Conservation (phyloP, 2,888 invertebrate species). For the Heliconius ethilla region DNA sequence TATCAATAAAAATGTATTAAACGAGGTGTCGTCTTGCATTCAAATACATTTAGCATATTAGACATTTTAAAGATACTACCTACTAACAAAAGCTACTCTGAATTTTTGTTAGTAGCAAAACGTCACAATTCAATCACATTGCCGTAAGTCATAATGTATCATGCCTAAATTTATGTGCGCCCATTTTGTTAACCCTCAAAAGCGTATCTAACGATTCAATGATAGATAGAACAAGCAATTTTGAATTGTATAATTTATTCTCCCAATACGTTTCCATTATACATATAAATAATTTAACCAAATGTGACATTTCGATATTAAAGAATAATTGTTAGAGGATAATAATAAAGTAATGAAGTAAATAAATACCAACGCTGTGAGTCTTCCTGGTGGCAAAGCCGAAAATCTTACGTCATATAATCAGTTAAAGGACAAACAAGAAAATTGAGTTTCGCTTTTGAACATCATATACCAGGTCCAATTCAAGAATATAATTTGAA, state of each 20-base stretch:
- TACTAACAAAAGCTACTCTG: not conserved
- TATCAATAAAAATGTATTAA: constrained; percentile 17
- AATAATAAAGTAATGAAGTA: constrained; percentile 10
- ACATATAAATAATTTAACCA: constrained; percentile 5
- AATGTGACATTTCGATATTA: constrained; percentile 1
- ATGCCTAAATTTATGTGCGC: not conserved
- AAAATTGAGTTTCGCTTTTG: not conserved
- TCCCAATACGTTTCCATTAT: not conserved
- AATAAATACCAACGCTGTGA: constrained; percentile 18
- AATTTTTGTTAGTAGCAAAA: constrained; percentile 13
- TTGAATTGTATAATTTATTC: not conserved
- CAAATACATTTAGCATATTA: not conserved
- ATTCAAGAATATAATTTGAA: not conserved
- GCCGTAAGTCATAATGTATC: not conserved
- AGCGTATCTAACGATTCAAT: constrained; percentile 9
- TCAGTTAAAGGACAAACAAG: not conserved
- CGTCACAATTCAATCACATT: constrained; percentile 3
- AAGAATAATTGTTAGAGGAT: not conserved
- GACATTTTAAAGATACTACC: not conserved
- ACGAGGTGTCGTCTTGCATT: not conserved
- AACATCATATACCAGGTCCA: not conserved
- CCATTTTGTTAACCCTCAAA: constrained; percentile 1
- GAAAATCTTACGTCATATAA: constrained; percentile 26
- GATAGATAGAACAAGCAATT: constrained; percentile 3
- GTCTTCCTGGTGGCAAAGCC: constrained; percentile 5